phyloP scores from a whole-genome alignment of 37 sponge, comb jelly and placozoan species.

The Eunapius fragilis region DNA sequence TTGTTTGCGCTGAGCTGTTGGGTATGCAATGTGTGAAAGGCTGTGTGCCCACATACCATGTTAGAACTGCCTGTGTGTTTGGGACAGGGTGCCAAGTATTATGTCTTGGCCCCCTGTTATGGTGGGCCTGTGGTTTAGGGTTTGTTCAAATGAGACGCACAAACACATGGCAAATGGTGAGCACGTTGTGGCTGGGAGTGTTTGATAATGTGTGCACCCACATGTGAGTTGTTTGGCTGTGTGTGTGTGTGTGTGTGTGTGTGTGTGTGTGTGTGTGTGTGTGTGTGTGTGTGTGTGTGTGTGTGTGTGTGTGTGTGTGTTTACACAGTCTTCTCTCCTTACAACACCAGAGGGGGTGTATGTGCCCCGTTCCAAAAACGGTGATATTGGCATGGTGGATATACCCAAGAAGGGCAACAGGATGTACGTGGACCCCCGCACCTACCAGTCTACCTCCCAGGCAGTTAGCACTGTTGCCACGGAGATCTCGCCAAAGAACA shows the following conservation, averaged over 20 bases:
- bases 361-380: neutral
- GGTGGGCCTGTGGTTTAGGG: too few species aligned
- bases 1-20: too few species aligned
- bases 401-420: conserved; percentile 6
- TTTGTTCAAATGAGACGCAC: too few species aligned
- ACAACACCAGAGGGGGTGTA: neutral
- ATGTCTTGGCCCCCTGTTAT: too few species aligned
- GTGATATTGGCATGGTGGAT: neutral
- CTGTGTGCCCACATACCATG: too few species aligned
- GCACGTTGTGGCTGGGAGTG: too few species aligned
- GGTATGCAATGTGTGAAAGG: too few species aligned
- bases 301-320: neutral
- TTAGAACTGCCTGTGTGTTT: too few species aligned
- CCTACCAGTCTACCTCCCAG: conserved; percentile 44
- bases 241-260: neutral
- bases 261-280: neutral
- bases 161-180: too few species aligned
- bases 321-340: neutral
- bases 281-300: neutral
- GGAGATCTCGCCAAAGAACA: conserved; percentile 68
- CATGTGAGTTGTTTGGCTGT: neutral
- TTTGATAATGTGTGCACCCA: too few species aligned
- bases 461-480: conserved; percentile 64
- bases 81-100: too few species aligned
- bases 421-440: conserved; percentile 77